phyloP scores from a whole-genome alignment of 2,113 vertebrate genomes.

The Rousettus leschenaultii region DNA sequence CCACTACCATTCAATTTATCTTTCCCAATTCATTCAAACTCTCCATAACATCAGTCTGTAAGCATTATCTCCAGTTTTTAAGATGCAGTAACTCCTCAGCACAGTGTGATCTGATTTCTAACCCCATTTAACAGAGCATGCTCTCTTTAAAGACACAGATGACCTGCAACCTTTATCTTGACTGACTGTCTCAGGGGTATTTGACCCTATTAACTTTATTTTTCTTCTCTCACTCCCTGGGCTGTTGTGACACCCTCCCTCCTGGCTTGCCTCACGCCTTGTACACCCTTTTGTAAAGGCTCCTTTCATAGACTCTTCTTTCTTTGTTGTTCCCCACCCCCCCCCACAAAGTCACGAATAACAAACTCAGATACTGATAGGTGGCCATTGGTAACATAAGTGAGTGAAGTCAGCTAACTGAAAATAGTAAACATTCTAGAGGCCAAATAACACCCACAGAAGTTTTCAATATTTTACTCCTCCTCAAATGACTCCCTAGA shows the following conservation, averaged over 20 bases:
- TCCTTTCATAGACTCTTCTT: not conserved
- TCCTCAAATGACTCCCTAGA: not conserved
- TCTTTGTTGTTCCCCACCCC: not conserved
- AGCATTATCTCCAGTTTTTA: not conserved
- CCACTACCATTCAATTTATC: not conserved
- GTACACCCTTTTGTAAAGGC: not conserved
- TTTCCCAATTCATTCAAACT: not conserved
- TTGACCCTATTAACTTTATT: constrained; percentile 37
- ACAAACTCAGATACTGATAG: not conserved
- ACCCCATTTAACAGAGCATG: constrained; percentile 53
- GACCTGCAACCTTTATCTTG: constrained; percentile 49
- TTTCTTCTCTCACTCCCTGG: constrained; percentile 12
- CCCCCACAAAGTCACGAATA: not conserved
- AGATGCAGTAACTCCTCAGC: not conserved
- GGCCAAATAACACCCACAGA: not conserved
- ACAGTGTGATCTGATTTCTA: constrained; percentile 26
- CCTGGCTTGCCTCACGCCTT: not conserved
- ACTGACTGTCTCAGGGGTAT: constrained; percentile 15
- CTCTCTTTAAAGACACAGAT: constrained; percentile 19
- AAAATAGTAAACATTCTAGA: not conserved
- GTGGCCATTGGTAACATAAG: not conserved
- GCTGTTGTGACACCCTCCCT: not conserved
- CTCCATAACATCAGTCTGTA: not conserved
- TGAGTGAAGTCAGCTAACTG: not conserved
- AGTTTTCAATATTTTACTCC: not conserved